These are phyloP conservation scores for Ips typographus DNA, from an alignment of 1,140 invertebrate species.

Conservation along the genomic window DNA sequence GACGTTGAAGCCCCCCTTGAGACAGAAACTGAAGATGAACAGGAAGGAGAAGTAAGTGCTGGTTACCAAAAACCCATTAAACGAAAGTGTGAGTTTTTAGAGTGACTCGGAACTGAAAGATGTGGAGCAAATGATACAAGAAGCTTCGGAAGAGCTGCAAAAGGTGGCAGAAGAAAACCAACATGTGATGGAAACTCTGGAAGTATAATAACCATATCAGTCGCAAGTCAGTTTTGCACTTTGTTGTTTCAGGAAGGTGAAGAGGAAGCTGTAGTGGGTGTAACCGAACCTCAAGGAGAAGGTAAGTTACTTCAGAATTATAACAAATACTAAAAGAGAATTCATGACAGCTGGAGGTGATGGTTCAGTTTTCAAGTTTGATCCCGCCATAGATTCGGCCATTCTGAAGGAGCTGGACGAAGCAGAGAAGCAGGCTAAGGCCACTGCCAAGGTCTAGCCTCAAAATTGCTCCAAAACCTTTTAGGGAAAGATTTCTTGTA, in stretches of 20 bases:
- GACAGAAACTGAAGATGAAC: constrained; percentile 1
- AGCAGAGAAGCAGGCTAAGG: constrained; percentile 47
- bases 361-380: constrained; percentile 35
- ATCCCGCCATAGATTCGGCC: constrained; percentile 40
- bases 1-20: constrained; percentile 1
- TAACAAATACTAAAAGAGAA: not conserved
- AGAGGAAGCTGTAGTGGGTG: constrained; percentile 7
- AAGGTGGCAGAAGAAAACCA: constrained; percentile 43
- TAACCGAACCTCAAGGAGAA: constrained; percentile 19
- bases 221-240: not conserved
- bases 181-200: constrained; percentile 37
- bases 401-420: constrained; percentile 49
- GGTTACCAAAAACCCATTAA: not conserved
- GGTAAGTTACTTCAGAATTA: not conserved
- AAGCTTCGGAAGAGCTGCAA: constrained; percentile 42
- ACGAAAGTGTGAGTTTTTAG: constrained; percentile 2
- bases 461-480: not conserved
- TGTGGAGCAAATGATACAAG: constrained; percentile 45
- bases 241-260: not conserved
- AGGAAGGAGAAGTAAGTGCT: not conserved
- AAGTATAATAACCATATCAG: not conserved
- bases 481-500: not conserved
- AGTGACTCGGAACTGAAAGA: constrained; percentile 42
- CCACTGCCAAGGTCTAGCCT: constrained; percentile 38
- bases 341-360: constrained; percentile 19